phyloP scores from a whole-genome alignment of 1,140 invertebrate species.

The Bombus affinis region DNA sequence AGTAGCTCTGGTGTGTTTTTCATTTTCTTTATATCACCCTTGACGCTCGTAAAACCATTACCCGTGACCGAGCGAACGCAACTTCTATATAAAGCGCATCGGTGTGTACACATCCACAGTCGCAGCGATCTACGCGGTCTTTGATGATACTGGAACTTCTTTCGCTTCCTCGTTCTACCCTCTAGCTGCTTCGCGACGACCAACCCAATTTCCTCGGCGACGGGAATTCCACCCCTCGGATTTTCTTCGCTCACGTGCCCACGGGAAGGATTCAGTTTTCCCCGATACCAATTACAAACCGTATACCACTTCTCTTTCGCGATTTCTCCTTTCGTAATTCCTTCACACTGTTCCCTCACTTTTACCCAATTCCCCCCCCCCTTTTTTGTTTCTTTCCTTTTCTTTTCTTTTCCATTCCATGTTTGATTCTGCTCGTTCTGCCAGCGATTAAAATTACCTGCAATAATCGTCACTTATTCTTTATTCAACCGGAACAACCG shows the following conservation, averaged over 20 bases:
- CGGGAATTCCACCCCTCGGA: conserved; percentile 54
- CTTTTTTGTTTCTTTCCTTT: no score
- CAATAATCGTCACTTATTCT: rapidly evolving
- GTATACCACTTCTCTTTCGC: conserved; percentile 7
- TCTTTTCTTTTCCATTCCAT: no score
- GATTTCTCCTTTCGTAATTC: neutral
- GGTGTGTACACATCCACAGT: conserved; percentile 51
- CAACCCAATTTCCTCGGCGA: conserved; percentile 74
- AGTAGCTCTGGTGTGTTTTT: conserved; percentile 85
- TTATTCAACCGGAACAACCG: neutral
- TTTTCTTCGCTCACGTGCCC: conserved; percentile 54
- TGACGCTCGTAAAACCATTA: conserved; percentile 92
- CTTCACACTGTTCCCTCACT: no score
- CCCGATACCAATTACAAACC: conserved; percentile 50
- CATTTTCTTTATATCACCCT: conserved; percentile 93
- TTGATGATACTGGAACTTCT: conserved; percentile 78
- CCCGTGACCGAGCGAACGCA: conserved; percentile 87
- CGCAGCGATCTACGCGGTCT: conserved; percentile 64
- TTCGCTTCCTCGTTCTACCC: conserved; percentile 61
- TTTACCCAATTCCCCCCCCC: neutral
- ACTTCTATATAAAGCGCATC: conserved; percentile 77
- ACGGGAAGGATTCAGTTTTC: conserved; percentile 67
- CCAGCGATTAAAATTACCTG: neutral
- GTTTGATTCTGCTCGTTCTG: rapidly evolving
- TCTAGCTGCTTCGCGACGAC: conserved; percentile 52